These are phyloP conservation scores for Cassiopea xamachana DNA, from an alignment of 30 jellyfish, hydroid and myxozoan genomes.

Conservation along the genomic window DNA sequence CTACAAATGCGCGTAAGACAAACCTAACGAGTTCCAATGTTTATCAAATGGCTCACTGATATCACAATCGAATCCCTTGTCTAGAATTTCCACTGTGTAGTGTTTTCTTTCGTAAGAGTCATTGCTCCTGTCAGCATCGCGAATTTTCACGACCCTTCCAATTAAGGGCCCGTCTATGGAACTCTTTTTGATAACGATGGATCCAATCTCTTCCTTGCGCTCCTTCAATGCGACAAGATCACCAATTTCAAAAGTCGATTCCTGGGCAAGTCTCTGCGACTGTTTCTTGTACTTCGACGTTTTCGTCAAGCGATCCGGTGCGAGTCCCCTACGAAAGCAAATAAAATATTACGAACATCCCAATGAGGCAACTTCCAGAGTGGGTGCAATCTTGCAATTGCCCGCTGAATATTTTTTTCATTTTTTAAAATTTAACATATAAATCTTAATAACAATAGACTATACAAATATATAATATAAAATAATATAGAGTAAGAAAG, in stretches of 20 bases:
- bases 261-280: slow-evolving; percentile 4
- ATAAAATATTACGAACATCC: not conserved
- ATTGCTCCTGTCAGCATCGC: slow-evolving; percentile 21
- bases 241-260: slow-evolving; percentile 63
- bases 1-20: too few species aligned
- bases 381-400: too few species aligned
- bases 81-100: slow-evolving; percentile 45
- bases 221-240: slow-evolving; percentile 84
- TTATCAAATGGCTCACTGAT: not conserved
- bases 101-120: slow-evolving; percentile 50
- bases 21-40: not conserved
- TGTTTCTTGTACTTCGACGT: slow-evolving; percentile 10
- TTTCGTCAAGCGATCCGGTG: slow-evolving; percentile 73
- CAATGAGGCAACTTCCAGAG: too few species aligned
- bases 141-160: slow-evolving; percentile 50
- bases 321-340: slow-evolving; percentile 82
- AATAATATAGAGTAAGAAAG: too few species aligned
- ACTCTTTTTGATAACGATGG: slow-evolving; percentile 70
- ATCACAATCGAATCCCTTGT: not conserved
- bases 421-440: too few species aligned
- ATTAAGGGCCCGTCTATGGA: slow-evolving; percentile 44
- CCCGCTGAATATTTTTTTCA: too few species aligned
- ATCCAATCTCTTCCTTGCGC: slow-evolving; percentile 77
- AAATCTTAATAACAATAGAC: too few species aligned
- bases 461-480: too few species aligned